These are phyloP conservation scores for Potorous gilbertii DNA, from an alignment of 2,797 vertebrate genomes.

Conservation along the genomic window DNA sequence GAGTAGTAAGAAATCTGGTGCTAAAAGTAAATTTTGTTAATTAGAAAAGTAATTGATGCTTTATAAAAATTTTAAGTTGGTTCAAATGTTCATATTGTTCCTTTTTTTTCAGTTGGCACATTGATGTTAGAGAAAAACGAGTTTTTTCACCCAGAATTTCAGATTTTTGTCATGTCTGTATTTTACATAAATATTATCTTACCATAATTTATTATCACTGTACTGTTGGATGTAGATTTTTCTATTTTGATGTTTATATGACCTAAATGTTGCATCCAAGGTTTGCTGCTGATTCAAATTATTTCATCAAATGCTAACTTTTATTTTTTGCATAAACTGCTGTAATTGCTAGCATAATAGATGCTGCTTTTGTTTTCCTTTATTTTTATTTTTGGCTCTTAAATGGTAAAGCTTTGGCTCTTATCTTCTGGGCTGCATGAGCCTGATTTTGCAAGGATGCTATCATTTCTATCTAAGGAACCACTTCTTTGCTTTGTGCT, in stretches of 20 bases:
- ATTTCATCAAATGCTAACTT: conserved; percentile 17
- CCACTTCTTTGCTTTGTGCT: conserved; percentile 82
- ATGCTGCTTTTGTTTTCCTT: conserved; percentile 77
- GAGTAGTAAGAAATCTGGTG: conserved; percentile 54
- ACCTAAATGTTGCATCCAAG: conserved; percentile 33
- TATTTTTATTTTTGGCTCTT: conserved; percentile 79
- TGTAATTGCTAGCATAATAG: conserved; percentile 61
- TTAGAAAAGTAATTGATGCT: neutral
- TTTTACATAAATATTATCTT: conserved; percentile 66
- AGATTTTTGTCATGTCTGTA: conserved; percentile 74
- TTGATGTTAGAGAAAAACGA: conserved; percentile 23
- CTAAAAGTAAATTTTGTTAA: neutral
- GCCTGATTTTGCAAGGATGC: conserved; percentile 83
- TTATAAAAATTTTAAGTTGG: conserved; percentile 41
- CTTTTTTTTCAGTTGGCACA: conserved; percentile 31
- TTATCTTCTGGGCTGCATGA: conserved; percentile 86
- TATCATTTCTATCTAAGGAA: conserved; percentile 77
- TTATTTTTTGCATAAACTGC: conserved; percentile 41
- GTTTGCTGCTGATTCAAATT: conserved; percentile 47
- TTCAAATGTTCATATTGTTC: conserved; percentile 12
- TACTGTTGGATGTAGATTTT: conserved; percentile 30
- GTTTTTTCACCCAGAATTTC: conserved; percentile 76
- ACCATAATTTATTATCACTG: neutral
- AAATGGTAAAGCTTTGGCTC: conserved; percentile 80
- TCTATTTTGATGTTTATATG: conserved; percentile 41